Conservation (phyloP, 1,140 invertebrate species). For the Papilio helenus region DNA sequence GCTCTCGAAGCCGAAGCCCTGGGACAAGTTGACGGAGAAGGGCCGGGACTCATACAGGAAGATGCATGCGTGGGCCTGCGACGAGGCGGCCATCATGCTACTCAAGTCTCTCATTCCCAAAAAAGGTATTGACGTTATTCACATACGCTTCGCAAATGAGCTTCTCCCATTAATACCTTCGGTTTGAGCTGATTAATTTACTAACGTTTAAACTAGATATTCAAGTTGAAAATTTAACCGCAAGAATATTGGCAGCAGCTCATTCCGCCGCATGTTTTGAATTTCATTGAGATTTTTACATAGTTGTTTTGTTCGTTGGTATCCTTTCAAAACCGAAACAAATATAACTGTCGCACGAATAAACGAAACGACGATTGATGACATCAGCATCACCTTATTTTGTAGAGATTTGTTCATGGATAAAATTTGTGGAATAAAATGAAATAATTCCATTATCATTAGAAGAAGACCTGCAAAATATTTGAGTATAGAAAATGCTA, state of each 20-base stretch:
- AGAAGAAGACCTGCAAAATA: background rate
- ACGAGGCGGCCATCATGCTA: constrained; percentile 97
- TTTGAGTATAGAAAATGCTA: background rate
- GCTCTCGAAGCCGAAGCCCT: constrained; percentile 99
- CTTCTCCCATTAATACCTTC: constrained; percentile 36
- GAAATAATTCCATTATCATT: background rate
- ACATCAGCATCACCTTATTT: background rate
- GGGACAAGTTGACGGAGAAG: constrained; percentile 99
- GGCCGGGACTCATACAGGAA: constrained; percentile 99
- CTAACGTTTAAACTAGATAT: background rate
- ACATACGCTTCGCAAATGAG: constrained; percentile 44
- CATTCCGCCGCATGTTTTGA: constrained; percentile 65
- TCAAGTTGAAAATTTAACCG: constrained; percentile 2
- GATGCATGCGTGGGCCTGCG: constrained; percentile 99
- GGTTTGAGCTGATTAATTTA: background rate
- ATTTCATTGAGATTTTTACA: background rate
- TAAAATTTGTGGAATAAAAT: background rate
- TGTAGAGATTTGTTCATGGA: background rate
- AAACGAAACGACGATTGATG: background rate
- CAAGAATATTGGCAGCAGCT: constrained; percentile 53
- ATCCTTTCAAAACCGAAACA: background rate
- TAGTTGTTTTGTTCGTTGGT: background rate
- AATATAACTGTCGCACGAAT: background rate
- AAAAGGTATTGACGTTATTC: constrained; percentile 90
- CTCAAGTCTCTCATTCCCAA: constrained; percentile 99